phyloP scores from a whole-genome alignment of 2,888 invertebrate species.

The Neria commutata region DNA sequence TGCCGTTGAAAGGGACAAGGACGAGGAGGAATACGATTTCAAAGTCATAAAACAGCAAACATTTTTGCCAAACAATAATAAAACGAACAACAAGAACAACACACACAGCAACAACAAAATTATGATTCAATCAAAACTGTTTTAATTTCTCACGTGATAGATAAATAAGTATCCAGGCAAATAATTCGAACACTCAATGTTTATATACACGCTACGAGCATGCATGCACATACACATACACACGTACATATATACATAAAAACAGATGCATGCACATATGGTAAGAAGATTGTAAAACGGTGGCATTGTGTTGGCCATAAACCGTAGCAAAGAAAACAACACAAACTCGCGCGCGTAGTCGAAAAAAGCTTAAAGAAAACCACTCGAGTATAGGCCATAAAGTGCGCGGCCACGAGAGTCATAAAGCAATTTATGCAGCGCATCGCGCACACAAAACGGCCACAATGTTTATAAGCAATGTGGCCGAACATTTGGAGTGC shows the following conservation, averaged over 20 bases:
- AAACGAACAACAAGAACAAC: conserved; percentile 5
- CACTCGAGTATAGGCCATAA: conserved; percentile 54
- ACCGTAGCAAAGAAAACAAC: conserved; percentile 32
- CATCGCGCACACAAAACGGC: conserved; percentile 2
- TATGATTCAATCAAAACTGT: conserved; percentile 50
- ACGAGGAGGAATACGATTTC: conserved; percentile 13
- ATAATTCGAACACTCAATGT: too few relatives aligned
- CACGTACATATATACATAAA: too few relatives aligned
- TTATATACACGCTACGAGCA: too few relatives aligned
- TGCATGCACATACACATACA: too few relatives aligned
- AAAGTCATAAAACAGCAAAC: conserved; percentile 29
- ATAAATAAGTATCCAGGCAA: too few relatives aligned
- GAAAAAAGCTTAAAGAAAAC: conserved; percentile 25
- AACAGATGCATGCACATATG: conserved; percentile 21
- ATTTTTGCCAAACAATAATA: conserved; percentile 12
- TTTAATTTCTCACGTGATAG: conserved; percentile 49
- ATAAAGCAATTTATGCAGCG: conserved; percentile 51
- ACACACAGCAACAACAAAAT: conserved; percentile 27
- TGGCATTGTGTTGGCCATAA: conserved; percentile 42
- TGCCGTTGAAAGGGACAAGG: too few relatives aligned
- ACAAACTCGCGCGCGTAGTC: too few relatives aligned
- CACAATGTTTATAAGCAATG: background rate
- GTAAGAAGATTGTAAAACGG: conserved; percentile 48
- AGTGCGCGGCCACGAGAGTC: conserved; percentile 44
- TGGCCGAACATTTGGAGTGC: background rate